These are phyloP conservation scores for Steatornis caripensis DNA, from an alignment of 2,113 vertebrate genomes.

Conservation along the genomic window DNA sequence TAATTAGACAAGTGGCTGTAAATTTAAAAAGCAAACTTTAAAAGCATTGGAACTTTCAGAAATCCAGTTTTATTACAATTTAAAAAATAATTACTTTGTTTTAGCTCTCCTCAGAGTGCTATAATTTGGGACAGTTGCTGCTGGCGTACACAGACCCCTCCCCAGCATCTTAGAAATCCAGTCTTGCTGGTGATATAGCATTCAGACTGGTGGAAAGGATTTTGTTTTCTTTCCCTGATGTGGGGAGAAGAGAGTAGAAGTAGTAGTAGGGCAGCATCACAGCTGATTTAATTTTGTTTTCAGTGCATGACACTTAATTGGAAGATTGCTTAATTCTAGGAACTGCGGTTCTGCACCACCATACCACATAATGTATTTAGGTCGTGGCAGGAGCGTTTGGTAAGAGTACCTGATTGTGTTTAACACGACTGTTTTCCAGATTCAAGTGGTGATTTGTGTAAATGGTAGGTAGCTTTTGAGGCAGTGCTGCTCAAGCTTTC, in stretches of 20 bases:
- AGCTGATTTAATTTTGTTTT: conserved; percentile 45
- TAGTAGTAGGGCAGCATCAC: neutral
- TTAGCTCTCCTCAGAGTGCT: neutral
- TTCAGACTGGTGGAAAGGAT: neutral
- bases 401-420: conserved; percentile 3
- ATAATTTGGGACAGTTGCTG: neutral
- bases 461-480: neutral
- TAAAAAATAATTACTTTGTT: neutral
- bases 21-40: conserved; percentile 25
- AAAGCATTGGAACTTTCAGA: neutral
- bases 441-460: neutral
- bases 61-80: neutral
- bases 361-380: conserved; percentile 37
- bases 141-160: neutral
- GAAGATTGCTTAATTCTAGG: conserved; percentile 52
- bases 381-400: conserved; percentile 8
- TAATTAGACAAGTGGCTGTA: conserved; percentile 23
- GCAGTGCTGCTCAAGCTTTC: neutral
- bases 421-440: neutral
- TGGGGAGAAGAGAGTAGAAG: neutral
- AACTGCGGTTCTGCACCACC: conserved; percentile 14
- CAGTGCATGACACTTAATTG: conserved; percentile 31
- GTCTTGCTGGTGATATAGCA: neutral
- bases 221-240: neutral
- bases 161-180: neutral